A percentile compares a stretch with the other conserved stretches of the same genome.
Evolutionary conservation across 2,888 invertebrate genomes (phyloP).

Genomic region (Pycnomerus fuliginosus): DNA sequence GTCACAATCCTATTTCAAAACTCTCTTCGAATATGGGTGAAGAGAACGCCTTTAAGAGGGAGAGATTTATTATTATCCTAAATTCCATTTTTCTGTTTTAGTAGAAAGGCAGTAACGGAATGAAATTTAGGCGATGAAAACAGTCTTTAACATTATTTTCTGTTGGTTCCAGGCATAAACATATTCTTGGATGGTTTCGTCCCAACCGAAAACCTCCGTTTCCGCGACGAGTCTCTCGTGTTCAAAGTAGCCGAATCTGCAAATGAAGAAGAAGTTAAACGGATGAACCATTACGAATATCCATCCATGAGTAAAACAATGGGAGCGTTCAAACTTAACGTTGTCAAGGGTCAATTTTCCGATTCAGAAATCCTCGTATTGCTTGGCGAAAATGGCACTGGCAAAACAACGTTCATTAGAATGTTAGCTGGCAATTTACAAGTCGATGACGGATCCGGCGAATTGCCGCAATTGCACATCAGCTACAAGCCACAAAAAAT

Average conservation of each 20-base stretch:
- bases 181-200: constrained; percentile 99
- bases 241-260: constrained; percentile 99
- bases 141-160: constrained; percentile 1
- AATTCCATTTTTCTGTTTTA: too few species aligned
- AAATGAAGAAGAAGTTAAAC: constrained; percentile 94
- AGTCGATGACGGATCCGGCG: constrained; percentile 78
- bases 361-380: constrained; percentile 99
- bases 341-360: constrained; percentile 92
- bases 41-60: too few species aligned
- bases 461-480: constrained; percentile 89
- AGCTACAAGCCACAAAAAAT: constrained; percentile 99
- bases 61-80: too few species aligned
- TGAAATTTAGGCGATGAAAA: not conserved
- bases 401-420: constrained; percentile 98
- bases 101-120: too few species aligned
- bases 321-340: constrained; percentile 74
- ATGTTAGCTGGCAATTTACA: constrained; percentile 96
- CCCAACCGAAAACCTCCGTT: constrained; percentile 97
- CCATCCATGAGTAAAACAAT: constrained; percentile 88
- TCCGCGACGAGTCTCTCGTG: constrained; percentile 93
- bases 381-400: constrained; percentile 97
- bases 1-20: too few species aligned
- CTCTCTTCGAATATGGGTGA: too few species aligned
- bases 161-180: constrained; percentile 74
- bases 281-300: constrained; percentile 96